phyloP scores from a whole-genome alignment of 2,888 invertebrate genomes.

The Epinotia bilunana region DNA sequence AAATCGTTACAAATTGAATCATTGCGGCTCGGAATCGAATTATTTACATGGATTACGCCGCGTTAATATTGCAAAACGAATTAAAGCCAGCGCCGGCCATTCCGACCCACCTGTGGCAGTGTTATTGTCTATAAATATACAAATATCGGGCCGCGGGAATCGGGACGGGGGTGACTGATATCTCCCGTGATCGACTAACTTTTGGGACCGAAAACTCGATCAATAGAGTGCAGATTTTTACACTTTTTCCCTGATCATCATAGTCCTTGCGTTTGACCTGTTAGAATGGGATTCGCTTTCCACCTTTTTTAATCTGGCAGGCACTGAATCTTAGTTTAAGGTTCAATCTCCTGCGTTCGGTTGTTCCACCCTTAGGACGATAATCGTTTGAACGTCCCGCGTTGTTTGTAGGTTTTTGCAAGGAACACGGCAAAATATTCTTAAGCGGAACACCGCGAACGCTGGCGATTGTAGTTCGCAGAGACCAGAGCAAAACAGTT shows the following conservation, averaged over 20 bases:
- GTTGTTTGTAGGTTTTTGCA: too few species aligned
- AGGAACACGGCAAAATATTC: too few species aligned
- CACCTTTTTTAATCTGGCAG: too few species aligned
- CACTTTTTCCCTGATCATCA: neutral
- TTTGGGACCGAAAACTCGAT: neutral
- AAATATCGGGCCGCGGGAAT: conserved; percentile 17
- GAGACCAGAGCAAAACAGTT: too few species aligned
- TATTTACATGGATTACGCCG: conserved; percentile 24
- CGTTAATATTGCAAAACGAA: conserved; percentile 40
- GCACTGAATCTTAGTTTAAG: too few species aligned
- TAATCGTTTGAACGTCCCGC: too few species aligned
- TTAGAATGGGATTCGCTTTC: too few species aligned
- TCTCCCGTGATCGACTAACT: neutral
- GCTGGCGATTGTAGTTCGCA: too few species aligned
- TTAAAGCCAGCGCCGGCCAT: conserved; percentile 24
- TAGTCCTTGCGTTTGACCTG: neutral
- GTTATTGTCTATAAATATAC: conserved; percentile 36
- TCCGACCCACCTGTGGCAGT: conserved; percentile 35
- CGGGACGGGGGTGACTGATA: neutral
- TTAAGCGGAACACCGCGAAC: too few species aligned
- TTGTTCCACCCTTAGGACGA: too few species aligned
- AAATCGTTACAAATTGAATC: conserved; percentile 15
- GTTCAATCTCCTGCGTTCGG: too few species aligned
- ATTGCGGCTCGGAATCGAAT: conserved; percentile 1
- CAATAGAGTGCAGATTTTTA: neutral